Evolutionary conservation across 2,113 vertebrate genomes (phyloP), one percentile per base, ranked within the genome.

Genomic region (Siniperca chuatsi): DNA sequence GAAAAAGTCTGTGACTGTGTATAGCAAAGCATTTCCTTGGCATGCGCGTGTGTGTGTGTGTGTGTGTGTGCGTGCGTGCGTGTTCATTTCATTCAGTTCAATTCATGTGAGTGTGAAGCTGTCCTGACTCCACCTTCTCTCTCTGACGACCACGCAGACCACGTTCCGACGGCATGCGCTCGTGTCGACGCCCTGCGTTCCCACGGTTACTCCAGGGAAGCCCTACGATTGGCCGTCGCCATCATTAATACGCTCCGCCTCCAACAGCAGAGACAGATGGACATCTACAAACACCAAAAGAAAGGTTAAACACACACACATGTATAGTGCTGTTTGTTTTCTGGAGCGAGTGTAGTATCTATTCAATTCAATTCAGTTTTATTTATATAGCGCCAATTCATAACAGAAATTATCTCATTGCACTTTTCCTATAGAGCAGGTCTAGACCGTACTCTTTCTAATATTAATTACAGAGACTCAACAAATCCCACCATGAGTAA

Each of bases 221-320:
- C 98, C 46, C 96, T 99, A 82, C 96, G 98, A n/a, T 92, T 99
- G 73, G 98, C 97, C 0, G 98, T 99, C 23, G 98, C 98, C 90
- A 99, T 99, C 88, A 99, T 99, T 93, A 99, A 98, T 93, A 99
- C 98, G 1, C 94, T 99, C 75, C 95, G 98, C 64, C 95, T 99
- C 70, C 98, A 99, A 83, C 98, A 99, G 90, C 98, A 99, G 81
- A 96, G 97, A 62, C 98, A 99, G 83, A 96, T 99, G 95, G 98
- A 99, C 92, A 98, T 99, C 90, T 99, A 98, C 95, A 99, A 98
- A 89, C 98, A 99, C 94, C 98, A 99, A 93, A 99, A 99, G 94
- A 99, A 99, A 98, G 98, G 98, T 99, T 86, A 57, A 20, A 35
- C 18, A 73, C 42, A 79, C 81, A 85, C 61, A 37, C 29, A 42